Evolutionary conservation across 2,888 invertebrate genomes (phyloP), one percentile per base, ranked within the genome.

Genomic region (Pterostichus niger): DNA sequence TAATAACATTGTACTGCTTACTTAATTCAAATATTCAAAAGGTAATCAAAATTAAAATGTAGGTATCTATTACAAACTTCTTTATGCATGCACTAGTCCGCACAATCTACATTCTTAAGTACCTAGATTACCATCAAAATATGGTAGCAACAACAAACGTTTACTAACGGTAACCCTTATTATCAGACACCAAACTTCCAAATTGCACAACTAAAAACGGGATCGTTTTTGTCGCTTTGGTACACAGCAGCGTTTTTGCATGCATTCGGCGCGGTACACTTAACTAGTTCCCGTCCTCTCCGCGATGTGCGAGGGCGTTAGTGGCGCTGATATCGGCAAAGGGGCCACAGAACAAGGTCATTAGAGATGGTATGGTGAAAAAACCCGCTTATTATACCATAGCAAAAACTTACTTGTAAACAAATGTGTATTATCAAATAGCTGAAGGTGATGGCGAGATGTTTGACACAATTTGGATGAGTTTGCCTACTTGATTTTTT

Each of bases 401-500:
- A 35, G 40, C 56, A 77, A 56, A 77, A 56, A 77, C 49, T 56
- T 15, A 17, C 35, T 52, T 77, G 56, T 77, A 77, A 40, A 77
- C 56, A 77, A 77, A 77, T 77, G 56, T 11, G 24, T 77, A 40
- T 54, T 56, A 77, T 56, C 54, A 54, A 35, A 77, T 59, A 15
- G n/a, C 33, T 35, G 64, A 2, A 1, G 49, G n/a, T 49, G 49
- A 35, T 64, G 64, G 64, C 64, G 64, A 64, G 64, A 64, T 35
- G 40, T 71, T 71, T 71, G 68, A 71, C 68, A 71, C 68, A 71
- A 71, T 71, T 71, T 44, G 40, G 44, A 40, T 64, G 40, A 40
- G 35, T 71, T 64, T 71, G 68, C 68, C 68, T 71, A 71, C 68
- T 71, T 71, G 68, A 46, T 44, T 71, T 71, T n/a, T 71, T 71